Evolutionary conservation across 2,888 invertebrate species (phyloP), one percentile per base, ranked within the genome.

Genomic region (Tenthredo notha): DNA sequence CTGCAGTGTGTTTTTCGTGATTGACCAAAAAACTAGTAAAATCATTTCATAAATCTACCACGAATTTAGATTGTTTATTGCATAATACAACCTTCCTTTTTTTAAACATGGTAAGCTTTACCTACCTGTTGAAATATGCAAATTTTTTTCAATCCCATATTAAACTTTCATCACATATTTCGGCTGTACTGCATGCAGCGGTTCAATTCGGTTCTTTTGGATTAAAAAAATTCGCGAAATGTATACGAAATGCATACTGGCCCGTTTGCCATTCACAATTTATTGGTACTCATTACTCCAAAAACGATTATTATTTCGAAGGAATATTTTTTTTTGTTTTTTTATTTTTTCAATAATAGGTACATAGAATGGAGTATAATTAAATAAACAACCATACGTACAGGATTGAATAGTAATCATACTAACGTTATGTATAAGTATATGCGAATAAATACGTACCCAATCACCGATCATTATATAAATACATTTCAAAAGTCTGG

Each of bases 391-490:
- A 21, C 25, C 61, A 61, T 61, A 61, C 2, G 10, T 25, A 61
- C 12, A 61, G 21, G 25, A 25, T 37, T 37, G 33, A 70, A 70
- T 70, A 70, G 21, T 33, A 70, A 15, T 70, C 18, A 37, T 37
- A 70, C 10, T 9, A 37, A 18, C 9, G 10, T 7, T 7, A 70
- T 15, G 2, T 18, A 70, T 37, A 18, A 9, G 0, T 12, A 33
- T 37, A 29, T 25, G 21, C 25, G 10, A 7, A 29, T 29, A 65
- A 21, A 12, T 65, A 67, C 33, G 33, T 37, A n/a, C 70, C 37
- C n/a, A 37, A 70, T 70, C 70, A 70, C 33, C 37, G n/a, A 70
- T 70, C 70, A 70, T 70, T 70, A 70, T 37, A 37, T n/a, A 3
- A 61, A 61, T 61, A 61, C 21, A 25, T 61, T 61, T 61, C 61